These are phyloP conservation scores for Pogonognathellus flavescens DNA, from an alignment of 1,140 invertebrate genomes.

Conservation along the genomic window DNA sequence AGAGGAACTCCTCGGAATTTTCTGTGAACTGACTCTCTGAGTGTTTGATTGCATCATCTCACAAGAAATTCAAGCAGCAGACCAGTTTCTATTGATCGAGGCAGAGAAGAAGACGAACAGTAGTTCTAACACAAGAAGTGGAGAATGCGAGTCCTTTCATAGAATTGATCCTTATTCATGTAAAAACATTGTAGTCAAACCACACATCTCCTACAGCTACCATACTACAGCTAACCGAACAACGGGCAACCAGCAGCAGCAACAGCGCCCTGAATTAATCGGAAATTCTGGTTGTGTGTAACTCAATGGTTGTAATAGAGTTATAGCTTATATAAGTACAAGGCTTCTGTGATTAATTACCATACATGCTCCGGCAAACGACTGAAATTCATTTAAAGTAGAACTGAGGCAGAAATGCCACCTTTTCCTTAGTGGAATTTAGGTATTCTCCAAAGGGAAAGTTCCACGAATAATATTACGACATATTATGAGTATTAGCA, in stretches of 20 bases:
- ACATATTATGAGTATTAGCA: too few relatives aligned
- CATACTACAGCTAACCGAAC: not conserved
- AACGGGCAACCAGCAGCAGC: too few relatives aligned
- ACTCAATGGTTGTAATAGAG: too few relatives aligned
- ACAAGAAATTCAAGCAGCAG: not conserved
- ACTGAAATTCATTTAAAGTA: too few relatives aligned
- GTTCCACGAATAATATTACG: too few relatives aligned
- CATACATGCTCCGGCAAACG: too few relatives aligned
- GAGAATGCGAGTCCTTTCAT: not conserved
- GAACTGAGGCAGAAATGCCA: too few relatives aligned
- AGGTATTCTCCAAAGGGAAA: too few relatives aligned
- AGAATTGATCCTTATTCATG: slow-evolving; percentile 20
- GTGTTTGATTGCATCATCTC: slow-evolving; percentile 30
- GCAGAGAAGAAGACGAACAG: not conserved
- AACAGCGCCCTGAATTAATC: not conserved
- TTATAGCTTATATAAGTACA: too few relatives aligned
- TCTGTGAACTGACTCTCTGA: not conserved
- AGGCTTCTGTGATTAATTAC: too few relatives aligned
- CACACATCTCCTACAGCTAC: not conserved
- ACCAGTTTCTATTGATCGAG: slow-evolving; percentile 20
- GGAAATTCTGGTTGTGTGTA: too few relatives aligned
- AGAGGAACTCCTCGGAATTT: not conserved
- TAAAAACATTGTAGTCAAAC: not conserved
- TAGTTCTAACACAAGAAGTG: not conserved
- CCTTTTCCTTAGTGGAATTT: too few relatives aligned